A percentile compares a stretch with the other conserved stretches of the same genome.
Evolutionary conservation across 64 coral and sea anemone species (phyloP).

Genomic region (Porites australiensis): DNA sequence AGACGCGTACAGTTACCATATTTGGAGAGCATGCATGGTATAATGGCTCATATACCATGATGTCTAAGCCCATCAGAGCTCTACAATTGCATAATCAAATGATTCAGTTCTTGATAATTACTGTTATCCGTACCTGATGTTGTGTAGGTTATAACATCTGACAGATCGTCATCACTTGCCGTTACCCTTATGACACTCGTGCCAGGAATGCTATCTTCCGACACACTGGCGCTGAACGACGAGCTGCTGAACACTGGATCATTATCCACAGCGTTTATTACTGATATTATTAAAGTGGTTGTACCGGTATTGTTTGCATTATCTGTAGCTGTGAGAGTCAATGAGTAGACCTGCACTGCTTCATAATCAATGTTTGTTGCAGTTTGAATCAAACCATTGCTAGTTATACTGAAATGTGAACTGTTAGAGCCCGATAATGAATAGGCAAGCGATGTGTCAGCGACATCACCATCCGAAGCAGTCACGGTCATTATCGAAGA

Average conservation of each 20-base stretch:
- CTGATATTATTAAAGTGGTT: constrained; percentile 36
- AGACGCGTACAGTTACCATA: too few relatives aligned
- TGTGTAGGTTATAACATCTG: constrained; percentile 39
- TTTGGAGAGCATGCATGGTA: too few relatives aligned
- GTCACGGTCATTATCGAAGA: constrained; percentile 63
- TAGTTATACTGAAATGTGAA: constrained; percentile 42
- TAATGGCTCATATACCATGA: too few relatives aligned
- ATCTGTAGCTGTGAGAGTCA: constrained; percentile 62
- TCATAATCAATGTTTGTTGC: constrained; percentile 57
- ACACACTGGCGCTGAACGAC: constrained; percentile 30
- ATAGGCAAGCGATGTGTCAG: constrained; percentile 53
- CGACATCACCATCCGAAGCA: constrained; percentile 41
- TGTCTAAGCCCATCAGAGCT: too few relatives aligned
- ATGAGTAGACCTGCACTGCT: constrained; percentile 31
- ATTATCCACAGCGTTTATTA: constrained; percentile 61
- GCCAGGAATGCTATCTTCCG: constrained; percentile 31
- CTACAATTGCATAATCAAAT: too few relatives aligned
- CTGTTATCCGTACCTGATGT: constrained; percentile 42
- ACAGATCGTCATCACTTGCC: constrained; percentile 46
- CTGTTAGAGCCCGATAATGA: constrained; percentile 32
- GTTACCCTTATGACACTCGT: constrained; percentile 53
- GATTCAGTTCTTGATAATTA: too few relatives aligned
- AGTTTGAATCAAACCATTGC: constrained; percentile 56
- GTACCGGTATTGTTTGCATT: constrained; percentile 48
- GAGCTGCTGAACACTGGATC: constrained; percentile 37